A percentile compares a stretch with the other conserved stretches of the same genome.
These are phyloP conservation scores for Epinotia nisella DNA, from an alignment of 2,888 invertebrate species.

Conservation along the genomic window DNA sequence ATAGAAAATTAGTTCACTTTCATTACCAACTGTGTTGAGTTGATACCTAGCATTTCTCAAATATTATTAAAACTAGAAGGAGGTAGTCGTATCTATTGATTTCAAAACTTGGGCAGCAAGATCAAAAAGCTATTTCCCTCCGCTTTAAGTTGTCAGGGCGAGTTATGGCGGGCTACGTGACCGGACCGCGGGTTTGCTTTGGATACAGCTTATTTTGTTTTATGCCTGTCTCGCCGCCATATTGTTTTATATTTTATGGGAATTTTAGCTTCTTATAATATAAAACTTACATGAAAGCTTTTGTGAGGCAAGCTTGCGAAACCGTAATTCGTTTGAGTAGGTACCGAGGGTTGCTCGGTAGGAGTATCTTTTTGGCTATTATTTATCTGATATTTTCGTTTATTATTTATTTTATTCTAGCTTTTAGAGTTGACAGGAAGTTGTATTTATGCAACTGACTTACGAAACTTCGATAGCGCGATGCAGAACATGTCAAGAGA, in stretches of 20 bases:
- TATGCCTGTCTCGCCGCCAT: slow-evolving; percentile 48
- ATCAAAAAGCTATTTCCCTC: slow-evolving; percentile 73
- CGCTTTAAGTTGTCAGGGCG: slow-evolving; percentile 73
- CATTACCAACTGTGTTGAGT: background rate
- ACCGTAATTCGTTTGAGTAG: background rate
- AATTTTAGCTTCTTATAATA: slow-evolving; percentile 14
- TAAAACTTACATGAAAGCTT: background rate
- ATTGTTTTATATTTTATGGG: slow-evolving; percentile 50
- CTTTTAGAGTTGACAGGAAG: no score
- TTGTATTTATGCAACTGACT: no score
- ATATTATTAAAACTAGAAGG: background rate
- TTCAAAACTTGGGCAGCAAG: slow-evolving; percentile 59
- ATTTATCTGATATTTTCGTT: no score
- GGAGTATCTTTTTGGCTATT: background rate
- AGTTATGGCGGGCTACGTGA: slow-evolving; percentile 74
- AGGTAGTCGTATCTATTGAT: slow-evolving; percentile 39
- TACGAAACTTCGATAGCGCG: no score
- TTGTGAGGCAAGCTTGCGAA: background rate
- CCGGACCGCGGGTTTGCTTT: slow-evolving; percentile 59
- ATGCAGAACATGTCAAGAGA: no score
- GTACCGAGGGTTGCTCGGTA: background rate
- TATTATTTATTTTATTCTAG: no score
- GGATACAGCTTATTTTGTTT: slow-evolving; percentile 58
- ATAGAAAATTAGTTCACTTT: background rate
- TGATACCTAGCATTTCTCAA: background rate